Base-by-base conservation (phyloP, 2,113 vertebrate species). In the Cairina moschata region DNA sequence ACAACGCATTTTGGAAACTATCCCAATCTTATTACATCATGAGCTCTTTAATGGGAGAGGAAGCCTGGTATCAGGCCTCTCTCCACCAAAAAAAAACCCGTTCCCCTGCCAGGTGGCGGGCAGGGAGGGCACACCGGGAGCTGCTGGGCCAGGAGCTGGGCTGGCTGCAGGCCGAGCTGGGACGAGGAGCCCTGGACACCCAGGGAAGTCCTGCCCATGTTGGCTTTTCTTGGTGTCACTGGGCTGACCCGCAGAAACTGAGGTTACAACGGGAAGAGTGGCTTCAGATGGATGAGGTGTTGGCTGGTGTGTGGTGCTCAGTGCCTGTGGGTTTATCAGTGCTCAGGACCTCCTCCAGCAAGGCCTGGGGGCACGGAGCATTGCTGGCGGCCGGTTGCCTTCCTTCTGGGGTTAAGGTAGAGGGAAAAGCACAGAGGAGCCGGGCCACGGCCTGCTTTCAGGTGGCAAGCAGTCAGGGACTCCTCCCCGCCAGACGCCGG, bases 401-500 rank as follows among this genome's bases (percentile, higher is more conserved):
- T 40, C n/a, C 63, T 75, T 82, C 65, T 5, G 63, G 67, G 67
- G 67, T 89, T 23, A 74, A 59, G 60, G 46, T 48, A 48, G 46
- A 44, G 68, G 55, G 66, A 56, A 67, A 44, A 68, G 74, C 80
- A 74, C 78, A 81, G 84, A 32, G 88, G 42, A 52, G 38, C 46
- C 9, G 40, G 75, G 56, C 58, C 10, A 11, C 6, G 29, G 84
- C 84, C 52, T 68, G 16, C 88, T 96, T 96, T 97, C 97, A 92
- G 97, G 97, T 97, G 97, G 96, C 91, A 86, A 38, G 71, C 88
- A 91, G 83, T 92, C 96, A 89, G 89, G 85, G 46, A 62, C 93
- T 95, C 85, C 67, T 92, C 88, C 79, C 88, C 11, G 71, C 96
- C 97, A 96, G 97, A 98, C 95, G 79, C 95, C 97, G 94, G 91